A percentile compares a stretch with the other conserved stretches of the same genome.
phyloP scores from a whole-genome alignment of 2,888 invertebrate genomes.

The Eledone cirrhosa region DNA sequence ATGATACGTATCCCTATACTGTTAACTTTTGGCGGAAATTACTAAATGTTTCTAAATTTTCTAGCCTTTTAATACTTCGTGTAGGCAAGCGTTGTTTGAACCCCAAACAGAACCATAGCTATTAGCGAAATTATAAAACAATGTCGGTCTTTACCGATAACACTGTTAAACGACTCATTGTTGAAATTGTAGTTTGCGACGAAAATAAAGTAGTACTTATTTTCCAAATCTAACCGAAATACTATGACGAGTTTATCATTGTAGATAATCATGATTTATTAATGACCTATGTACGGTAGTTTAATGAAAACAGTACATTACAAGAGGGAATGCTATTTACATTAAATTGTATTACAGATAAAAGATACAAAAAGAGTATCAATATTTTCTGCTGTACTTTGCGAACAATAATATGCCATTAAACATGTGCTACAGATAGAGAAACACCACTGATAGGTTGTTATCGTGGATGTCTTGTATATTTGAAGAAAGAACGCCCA shows the following conservation, averaged over 20 bases:
- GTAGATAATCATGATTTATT: neutral
- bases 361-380: neutral
- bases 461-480: neutral
- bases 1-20: no score
- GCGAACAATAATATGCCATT: neutral
- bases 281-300: neutral
- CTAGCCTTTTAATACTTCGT: no score
- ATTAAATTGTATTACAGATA: neutral
- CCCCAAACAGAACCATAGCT: no score
- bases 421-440: neutral
- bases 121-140: no score
- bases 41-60: no score
- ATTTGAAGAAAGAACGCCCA: neutral
- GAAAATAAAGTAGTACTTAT: slow-evolving; percentile 8
- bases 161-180: neutral
- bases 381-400: slow-evolving; percentile 15
- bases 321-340: neutral
- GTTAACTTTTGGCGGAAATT: no score
- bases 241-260: neutral
- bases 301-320: slow-evolving; percentile 1
- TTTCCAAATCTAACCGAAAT: neutral
- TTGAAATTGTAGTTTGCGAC: neutral
- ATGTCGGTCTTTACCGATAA: neutral
- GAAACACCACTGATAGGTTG: neutral
- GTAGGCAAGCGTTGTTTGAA: no score